Percentiles rank a stretch among this genome's conserved stretches.
phyloP scores from a whole-genome alignment of 1,140 invertebrate genomes.

The Drosophila arawakana region DNA sequence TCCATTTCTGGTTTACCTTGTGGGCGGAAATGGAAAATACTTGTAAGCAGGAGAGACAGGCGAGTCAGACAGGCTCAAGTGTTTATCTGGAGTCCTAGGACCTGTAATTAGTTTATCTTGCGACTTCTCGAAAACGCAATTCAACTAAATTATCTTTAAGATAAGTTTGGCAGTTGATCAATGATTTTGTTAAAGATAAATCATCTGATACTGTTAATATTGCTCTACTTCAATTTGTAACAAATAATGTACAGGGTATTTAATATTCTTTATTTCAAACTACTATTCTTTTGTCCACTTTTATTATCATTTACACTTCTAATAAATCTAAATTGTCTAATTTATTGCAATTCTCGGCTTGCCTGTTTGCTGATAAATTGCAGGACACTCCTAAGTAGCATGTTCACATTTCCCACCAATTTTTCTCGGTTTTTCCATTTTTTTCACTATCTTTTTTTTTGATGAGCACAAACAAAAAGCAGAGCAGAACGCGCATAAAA shows the following conservation, averaged over 20 bases:
- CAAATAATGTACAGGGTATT: background rate
- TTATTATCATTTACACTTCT: slow-evolving; percentile 11
- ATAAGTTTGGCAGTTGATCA: background rate
- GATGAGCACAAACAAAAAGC: slow-evolving; percentile 55
- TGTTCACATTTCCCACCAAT: slow-evolving; percentile 39
- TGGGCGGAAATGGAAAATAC: slow-evolving; percentile 70
- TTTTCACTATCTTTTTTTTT: slow-evolving; percentile 9
- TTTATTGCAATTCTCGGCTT: slow-evolving; percentile 27
- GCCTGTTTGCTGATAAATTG: slow-evolving; percentile 33
- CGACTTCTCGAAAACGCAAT: background rate
- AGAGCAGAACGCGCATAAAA: slow-evolving; percentile 63
- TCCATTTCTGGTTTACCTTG: slow-evolving; percentile 34
- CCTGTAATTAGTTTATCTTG: slow-evolving; percentile 35
- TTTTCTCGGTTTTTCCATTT: slow-evolving; percentile 19
- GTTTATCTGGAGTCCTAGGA: slow-evolving; percentile 55
- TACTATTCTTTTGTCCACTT: background rate
- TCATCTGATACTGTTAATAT: too few relatives aligned
- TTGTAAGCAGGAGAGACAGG: slow-evolving; percentile 32
- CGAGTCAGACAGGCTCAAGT: slow-evolving; percentile 26
- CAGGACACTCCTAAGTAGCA: slow-evolving; percentile 47
- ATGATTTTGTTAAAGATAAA: background rate
- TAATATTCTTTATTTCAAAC: background rate
- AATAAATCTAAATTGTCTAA: slow-evolving; percentile 38
- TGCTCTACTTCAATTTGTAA: too few relatives aligned
- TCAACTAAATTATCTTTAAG: slow-evolving; percentile 8